Base-by-base conservation (phyloP, 2,888 invertebrate species). In the Ormyrus nitidulus region DNA sequence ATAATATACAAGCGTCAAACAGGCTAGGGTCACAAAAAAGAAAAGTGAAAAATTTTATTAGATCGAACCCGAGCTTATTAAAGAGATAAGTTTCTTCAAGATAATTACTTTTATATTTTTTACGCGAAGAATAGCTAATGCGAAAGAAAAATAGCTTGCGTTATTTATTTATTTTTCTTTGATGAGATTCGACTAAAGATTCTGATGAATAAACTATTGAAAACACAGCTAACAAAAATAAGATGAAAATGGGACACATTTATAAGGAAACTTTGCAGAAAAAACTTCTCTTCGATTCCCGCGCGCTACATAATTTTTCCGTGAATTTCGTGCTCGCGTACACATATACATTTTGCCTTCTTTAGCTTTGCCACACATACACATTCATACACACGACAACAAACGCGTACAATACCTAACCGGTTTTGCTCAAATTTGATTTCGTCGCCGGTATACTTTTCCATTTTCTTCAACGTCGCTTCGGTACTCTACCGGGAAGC, bases 341-440 rank as follows among this genome's bases (percentile, higher is more conserved):
- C 78, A 61, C 74, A 71, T 68, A 74, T 79, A 77, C 48, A 59
- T 71, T 71, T 75, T 46, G 48, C 46, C 49, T 64, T 13, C 44
- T 11, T 64, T 46, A 51, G n/a, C 46, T 44, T 48, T 75, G 48
- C 53, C 34, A 46, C 80, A 80, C 61, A 71, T 77, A 69, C 51
- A 71, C 77, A 79, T 53, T 77, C 77, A 77, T 74, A 71, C 72
- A 74, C 62, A 70, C 77, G 73, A 80, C 77, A 80, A 61, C 66
- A 75, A 73, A 70, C 74, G 58, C 65, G 58, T 77, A 77, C 69
- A 77, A 79, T 34, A 77, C 62, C 77, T 54, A 74, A 79, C 79
- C 81, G 79, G 77, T 81, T 72, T 81, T 81, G 65, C 56, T 79
- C 59, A 62, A n/a, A 82, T 82, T 82, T 82, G 79, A 82, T 82